A percentile compares a stretch with the other conserved stretches of the same genome.
Conservation (phyloP, 2,888 invertebrate species). For the Euproctis similis region DNA sequence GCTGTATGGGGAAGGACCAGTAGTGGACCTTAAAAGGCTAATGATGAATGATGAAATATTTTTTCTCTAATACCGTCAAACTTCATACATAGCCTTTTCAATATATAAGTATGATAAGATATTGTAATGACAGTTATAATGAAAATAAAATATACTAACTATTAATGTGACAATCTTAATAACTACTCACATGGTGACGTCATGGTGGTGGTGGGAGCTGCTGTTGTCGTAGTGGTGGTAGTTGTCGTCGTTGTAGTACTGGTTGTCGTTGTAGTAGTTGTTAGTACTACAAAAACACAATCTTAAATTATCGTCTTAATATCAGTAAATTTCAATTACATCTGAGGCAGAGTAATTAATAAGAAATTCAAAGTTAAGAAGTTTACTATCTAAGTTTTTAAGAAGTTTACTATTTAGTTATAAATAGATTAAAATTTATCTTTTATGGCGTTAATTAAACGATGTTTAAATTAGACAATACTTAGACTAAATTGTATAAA, state of each 20-base stretch:
- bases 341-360: neutral
- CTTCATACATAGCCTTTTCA: no score
- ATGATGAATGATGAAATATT: no score
- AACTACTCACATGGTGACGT: slow-evolving; percentile 42
- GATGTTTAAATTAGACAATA: no score
- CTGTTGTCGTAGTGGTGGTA: slow-evolving; percentile 46
- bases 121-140: slow-evolving; percentile 45
- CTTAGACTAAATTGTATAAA: no score
- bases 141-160: no score
- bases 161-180: slow-evolving; percentile 51
- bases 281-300: slow-evolving; percentile 38
- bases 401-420: neutral
- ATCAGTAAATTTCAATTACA: no score
- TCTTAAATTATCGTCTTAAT: neutral
- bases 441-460: no score
- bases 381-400: neutral
- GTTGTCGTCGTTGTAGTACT: slow-evolving; percentile 56
- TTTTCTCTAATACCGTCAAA: no score
- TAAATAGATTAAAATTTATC: neutral
- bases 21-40: no score
- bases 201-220: slow-evolving; percentile 45
- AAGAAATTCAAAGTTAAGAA: neutral
- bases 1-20: no score
- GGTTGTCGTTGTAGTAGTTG: slow-evolving; percentile 44
- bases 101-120: neutral